phyloP scores from a whole-genome alignment of 2,888 invertebrate genomes.

The Cheilosia scutellata region DNA sequence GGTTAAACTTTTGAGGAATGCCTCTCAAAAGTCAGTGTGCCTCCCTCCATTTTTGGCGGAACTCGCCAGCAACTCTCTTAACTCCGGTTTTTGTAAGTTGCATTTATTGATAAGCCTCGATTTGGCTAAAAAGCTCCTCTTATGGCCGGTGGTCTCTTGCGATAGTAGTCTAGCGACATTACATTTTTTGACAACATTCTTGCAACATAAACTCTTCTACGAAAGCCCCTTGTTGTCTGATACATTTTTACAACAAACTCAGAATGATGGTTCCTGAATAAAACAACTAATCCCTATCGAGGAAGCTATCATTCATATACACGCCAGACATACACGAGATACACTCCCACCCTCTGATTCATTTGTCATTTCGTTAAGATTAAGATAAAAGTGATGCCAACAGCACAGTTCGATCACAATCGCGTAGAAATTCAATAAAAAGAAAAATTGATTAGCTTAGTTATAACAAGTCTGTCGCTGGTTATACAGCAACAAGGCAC shows the following conservation, averaged over 20 bases:
- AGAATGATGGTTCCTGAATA: not conserved
- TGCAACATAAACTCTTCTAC: too few relatives aligned
- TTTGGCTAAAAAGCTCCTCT: too few relatives aligned
- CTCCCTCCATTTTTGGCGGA: too few relatives aligned
- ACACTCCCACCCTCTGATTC: not conserved
- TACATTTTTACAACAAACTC: not conserved
- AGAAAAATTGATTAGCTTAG: constrained; percentile 57
- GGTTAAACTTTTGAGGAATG: too few relatives aligned
- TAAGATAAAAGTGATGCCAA: constrained; percentile 29
- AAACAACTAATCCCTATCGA: not conserved
- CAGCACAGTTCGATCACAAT: constrained; percentile 15
- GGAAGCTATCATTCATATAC: not conserved
- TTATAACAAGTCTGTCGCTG: constrained; percentile 23
- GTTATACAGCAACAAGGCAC: constrained; percentile 2
- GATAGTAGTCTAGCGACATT: too few relatives aligned
- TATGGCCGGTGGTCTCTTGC: too few relatives aligned
- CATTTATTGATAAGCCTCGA: too few relatives aligned
- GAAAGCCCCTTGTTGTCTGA: too few relatives aligned
- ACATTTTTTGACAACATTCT: too few relatives aligned
- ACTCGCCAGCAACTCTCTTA: too few relatives aligned
- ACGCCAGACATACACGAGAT: not conserved
- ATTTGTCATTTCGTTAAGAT: constrained; percentile 37
- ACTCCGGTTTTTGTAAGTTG: too few relatives aligned
- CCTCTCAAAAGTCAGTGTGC: too few relatives aligned
- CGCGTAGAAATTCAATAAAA: constrained; percentile 44